Evolutionary conservation across 2,797 vertebrate species (phyloP).

Genomic region (Otus scops): DNA sequence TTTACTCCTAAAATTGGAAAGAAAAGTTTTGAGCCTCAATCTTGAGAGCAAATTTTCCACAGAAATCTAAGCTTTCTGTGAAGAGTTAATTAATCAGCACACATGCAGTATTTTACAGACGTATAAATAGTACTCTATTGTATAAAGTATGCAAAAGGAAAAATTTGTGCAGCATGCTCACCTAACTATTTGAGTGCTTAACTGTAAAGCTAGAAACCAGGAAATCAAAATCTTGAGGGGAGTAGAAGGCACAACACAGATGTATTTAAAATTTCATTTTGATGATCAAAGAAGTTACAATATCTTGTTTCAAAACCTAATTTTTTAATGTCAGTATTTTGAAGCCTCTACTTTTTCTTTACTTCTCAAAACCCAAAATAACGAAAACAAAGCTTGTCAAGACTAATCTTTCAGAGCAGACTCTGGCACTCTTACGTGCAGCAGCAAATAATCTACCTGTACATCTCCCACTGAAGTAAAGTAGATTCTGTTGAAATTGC

Average conservation of each 20-base stretch:
- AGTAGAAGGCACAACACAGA: not conserved
- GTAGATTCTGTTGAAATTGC: not conserved
- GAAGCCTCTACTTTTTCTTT: not conserved
- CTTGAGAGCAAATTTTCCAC: not conserved
- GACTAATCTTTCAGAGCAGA: not conserved
- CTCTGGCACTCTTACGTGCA: not conserved
- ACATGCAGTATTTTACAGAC: not conserved
- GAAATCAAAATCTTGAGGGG: not conserved
- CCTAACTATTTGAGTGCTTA: not conserved
- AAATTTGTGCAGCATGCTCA: not conserved
- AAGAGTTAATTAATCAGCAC: not conserved
- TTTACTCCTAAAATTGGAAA: not conserved
- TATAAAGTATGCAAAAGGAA: not conserved
- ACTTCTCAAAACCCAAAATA: not conserved
- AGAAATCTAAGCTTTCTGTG: not conserved
- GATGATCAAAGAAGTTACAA: not conserved
- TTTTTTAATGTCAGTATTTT: not conserved
- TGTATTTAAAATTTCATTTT: not conserved
- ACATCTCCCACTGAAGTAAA: not conserved
- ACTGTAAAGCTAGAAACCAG: not conserved
- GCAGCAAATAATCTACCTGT: not conserved
- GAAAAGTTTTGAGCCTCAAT: not conserved
- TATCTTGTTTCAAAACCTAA: not conserved
- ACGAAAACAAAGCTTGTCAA: not conserved
- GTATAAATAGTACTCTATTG: not conserved